Evolutionary conservation across 2,888 invertebrate species (phyloP), one percentile per base, ranked within the genome.

Genomic region (Ditula angustiorana): DNA sequence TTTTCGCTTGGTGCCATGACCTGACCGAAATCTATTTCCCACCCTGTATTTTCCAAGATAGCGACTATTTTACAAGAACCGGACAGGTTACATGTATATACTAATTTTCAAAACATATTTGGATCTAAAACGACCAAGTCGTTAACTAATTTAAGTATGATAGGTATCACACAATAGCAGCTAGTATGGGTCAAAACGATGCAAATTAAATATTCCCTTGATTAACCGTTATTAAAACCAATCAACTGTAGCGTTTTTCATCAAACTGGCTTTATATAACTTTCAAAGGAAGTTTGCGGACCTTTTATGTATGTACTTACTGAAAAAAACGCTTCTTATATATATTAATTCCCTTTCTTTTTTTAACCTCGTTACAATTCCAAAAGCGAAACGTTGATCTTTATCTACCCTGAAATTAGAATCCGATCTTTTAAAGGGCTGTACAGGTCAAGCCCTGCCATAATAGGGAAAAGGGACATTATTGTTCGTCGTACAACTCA

Each of bases 391-490:
- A 44, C 19, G 19, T 49, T 16, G n/a, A 62, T 44, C 13, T 57
- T 57, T 30, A 56, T 52, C n/a, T 57, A 19, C 24, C 19, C 21
- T 26, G 16, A 57, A 62, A 52, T 63, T 47, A 52, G 19, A 57
- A 57, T 63, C 50, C 30, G 30, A 63, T 50, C 57, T 57, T 56
- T 33, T 52, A 63, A 50, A 24, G 41, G 57, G 8, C 53, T 13
- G 35, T 50, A 63, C 28, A 46, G 52, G 46, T 53, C 58, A 44
- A 56, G 24, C 37, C 26, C 47, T 52, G 19, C 13, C 30, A 19
- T 53, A 44, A 61, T 53, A 53, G 35, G 47, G 58, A 59, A 46
- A 28, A 64, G 46, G 53, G 52, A 47, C 63, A 53, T 58, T 59
- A 58, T 63, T 63, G 57, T 63, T 49, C 44, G 37, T 35, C 44